Evolutionary conservation across 2,888 invertebrate genomes (phyloP).

Genomic region (Drosophila hamatofila): DNA sequence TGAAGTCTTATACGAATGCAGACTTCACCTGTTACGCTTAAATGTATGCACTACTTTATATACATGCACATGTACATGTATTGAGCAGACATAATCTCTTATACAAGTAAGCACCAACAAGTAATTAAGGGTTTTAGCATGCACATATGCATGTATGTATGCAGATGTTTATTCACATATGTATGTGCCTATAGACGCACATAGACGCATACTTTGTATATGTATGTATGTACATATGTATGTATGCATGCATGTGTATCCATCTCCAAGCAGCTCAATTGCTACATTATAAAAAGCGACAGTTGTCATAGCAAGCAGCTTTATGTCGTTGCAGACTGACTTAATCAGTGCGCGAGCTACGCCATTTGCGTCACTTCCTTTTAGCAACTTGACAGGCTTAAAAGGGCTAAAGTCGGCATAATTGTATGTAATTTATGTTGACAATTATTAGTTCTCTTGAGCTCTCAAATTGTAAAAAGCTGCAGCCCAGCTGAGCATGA

Average conservation of each 20-base stretch:
- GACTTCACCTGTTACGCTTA: not conserved
- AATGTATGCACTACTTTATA: not conserved
- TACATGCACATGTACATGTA: too few relatives aligned
- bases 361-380: not conserved
- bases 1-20: not conserved
- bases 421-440: not conserved
- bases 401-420: not conserved
- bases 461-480: too few relatives aligned
- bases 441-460: not conserved
- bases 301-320: not conserved
- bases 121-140: not conserved
- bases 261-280: not conserved
- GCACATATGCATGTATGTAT: not conserved
- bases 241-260: not conserved
- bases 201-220: too few relatives aligned
- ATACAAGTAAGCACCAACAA: too few relatives aligned
- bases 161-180: too few relatives aligned
- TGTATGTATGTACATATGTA: not conserved
- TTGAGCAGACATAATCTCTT: too few relatives aligned
- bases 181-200: too few relatives aligned
- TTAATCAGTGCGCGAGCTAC: not conserved
- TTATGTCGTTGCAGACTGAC: not conserved
- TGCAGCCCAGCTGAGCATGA: too few relatives aligned
- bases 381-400: not conserved
- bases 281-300: not conserved